A percentile compares a stretch with the other conserved stretches of the same genome.
Conservation (phyloP, 2,797 vertebrate species). For the Myiothlypis chrysogaster region DNA sequence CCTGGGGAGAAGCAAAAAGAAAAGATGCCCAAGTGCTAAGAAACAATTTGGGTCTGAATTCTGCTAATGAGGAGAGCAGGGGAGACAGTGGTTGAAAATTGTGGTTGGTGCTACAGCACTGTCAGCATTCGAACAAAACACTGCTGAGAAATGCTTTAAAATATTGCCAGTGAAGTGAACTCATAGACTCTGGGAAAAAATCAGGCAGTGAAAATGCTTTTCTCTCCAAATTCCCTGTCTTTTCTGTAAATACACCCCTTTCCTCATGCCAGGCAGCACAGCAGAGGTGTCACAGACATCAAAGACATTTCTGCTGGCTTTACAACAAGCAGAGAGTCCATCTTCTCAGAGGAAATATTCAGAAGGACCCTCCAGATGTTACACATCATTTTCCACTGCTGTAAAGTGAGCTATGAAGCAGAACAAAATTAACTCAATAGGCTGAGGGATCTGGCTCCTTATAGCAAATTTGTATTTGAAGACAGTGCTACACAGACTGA, state of each 20-base stretch:
- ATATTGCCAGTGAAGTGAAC: not conserved
- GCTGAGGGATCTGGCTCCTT: not conserved
- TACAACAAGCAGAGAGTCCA: not conserved
- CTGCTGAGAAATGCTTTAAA: constrained; percentile 6
- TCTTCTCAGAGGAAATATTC: constrained; percentile 2
- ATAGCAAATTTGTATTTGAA: not conserved
- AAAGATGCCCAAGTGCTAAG: not conserved
- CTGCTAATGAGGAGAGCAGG: not conserved
- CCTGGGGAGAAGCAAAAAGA: not conserved
- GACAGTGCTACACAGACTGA: not conserved
- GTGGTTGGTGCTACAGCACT: rapidly evolving
- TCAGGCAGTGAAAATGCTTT: not conserved
- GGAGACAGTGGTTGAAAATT: not conserved
- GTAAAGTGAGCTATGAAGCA: constrained; percentile 4
- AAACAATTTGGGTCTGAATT: not conserved
- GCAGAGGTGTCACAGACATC: not conserved
- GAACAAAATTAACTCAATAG: constrained; percentile 10
- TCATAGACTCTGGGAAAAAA: not conserved
- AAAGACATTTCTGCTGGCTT: constrained; percentile 10
- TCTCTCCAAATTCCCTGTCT: not conserved
- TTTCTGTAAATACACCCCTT: not conserved
- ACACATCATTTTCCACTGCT: constrained; percentile 22
- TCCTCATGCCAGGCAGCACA: not conserved
- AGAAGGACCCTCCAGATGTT: constrained; percentile 28
- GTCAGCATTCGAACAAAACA: not conserved